Base-by-base conservation (phyloP, 1,140 invertebrate genomes). In the Anthonomus grandis region DNA sequence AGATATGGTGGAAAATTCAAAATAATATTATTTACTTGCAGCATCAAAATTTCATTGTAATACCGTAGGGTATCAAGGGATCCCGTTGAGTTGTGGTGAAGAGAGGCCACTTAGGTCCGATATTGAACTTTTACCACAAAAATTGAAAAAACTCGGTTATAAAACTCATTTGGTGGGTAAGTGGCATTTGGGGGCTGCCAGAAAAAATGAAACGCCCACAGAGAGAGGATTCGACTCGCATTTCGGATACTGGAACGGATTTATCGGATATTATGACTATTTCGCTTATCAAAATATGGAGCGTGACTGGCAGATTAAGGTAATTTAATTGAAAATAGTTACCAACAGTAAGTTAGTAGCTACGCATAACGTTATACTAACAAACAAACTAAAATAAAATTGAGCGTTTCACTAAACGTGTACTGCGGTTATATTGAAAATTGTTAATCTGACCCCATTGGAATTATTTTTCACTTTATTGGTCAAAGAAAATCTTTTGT, bases 101-200 rank as follows among this genome's bases (percentile, higher is more conserved):
- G 72, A 78, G 3, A 74, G 78, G 31, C 81, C 78, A 21, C 67
- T 89, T 24, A 83, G 84, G 0, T 53, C 80, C 4, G 69, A 77
- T n/a, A 70, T 77, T 18, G 77, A 74, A 39, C 71, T 84, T 4
- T 45, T 89, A 25, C 86, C 92, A 0, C 75, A 93, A 74, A 83
- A 87, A 64, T 76, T 96, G 21, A 83, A 84, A 66, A 76, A 84
- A 17, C 69, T 82, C 0, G 91, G 91, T 0, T 97, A 95, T 72
- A 74, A 74, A 3, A 93, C 90, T 0, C 86, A 91, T 71, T 79
- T 90, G 25, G 80, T 96, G 18, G 93, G 93, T n/a, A 96, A 97
- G 75, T 95, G 92, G 92, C 91, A 95, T 66, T 76, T 92, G 48
- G 80, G 80, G 71, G 74, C 78, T 24, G 62, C 56, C 3, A 61